A percentile compares a stretch with the other conserved stretches of the same genome.
Conservation (phyloP, 2,888 invertebrate species). For the Lithophane ornitopus region DNA sequence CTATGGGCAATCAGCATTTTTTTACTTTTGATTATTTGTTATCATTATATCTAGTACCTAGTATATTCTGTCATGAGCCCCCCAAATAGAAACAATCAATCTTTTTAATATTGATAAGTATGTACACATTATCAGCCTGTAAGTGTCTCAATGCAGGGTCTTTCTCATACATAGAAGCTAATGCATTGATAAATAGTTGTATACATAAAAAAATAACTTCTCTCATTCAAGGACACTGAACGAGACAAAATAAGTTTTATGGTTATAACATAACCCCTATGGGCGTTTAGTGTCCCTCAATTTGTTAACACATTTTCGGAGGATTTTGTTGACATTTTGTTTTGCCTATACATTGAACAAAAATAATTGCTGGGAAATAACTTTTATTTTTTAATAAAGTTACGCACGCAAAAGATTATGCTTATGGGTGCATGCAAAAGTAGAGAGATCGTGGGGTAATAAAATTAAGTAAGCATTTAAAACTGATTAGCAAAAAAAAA, state of each 20-base stretch:
- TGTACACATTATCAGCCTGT: slow-evolving; percentile 16
- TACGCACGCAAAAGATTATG: not conserved
- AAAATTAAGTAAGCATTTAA: not conserved
- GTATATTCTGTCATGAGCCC: slow-evolving; percentile 2
- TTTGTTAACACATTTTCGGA: not conserved
- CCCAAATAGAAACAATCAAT: slow-evolving; percentile 30
- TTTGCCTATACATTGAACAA: not conserved
- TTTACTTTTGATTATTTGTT: slow-evolving; percentile 5
- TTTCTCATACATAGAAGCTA: slow-evolving; percentile 3
- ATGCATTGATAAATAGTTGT: not conserved
- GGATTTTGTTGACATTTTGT: not conserved
- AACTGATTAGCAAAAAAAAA: not conserved
- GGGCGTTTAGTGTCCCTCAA: not conserved
- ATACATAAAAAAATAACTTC: slow-evolving; percentile 1
- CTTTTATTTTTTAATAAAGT: too few relatives aligned
- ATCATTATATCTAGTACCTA: slow-evolving; percentile 17
- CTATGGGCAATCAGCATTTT: not conserved
- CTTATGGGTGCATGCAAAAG: not conserved
- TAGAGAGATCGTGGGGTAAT: not conserved
- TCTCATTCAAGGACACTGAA: too few relatives aligned
- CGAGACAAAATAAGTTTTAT: not conserved
- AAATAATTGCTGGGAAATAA: not conserved
- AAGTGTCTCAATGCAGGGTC: slow-evolving; percentile 16
- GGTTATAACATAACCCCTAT: not conserved
- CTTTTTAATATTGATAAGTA: slow-evolving; percentile 21